These are phyloP conservation scores for Scrobipalpa costella DNA, from an alignment of 2,888 invertebrate genomes.

Conservation along the genomic window DNA sequence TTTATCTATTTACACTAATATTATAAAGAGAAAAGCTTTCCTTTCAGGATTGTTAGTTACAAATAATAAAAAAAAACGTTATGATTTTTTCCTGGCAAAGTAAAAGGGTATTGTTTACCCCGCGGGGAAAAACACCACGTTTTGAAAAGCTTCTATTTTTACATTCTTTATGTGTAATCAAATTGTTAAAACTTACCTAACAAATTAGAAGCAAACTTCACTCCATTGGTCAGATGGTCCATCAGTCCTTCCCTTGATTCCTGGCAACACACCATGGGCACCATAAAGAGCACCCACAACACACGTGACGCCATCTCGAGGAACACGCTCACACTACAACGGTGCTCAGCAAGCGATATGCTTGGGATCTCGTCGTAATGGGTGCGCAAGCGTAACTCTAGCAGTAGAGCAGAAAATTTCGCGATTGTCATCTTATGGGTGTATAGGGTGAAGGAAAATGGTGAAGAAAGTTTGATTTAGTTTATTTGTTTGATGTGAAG, in stretches of 20 bases:
- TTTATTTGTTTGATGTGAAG: neutral
- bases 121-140: too few species aligned
- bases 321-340: slow-evolving; percentile 49
- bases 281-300: slow-evolving; percentile 46
- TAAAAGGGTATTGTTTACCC: too few species aligned
- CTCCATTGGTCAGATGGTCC: slow-evolving; percentile 63
- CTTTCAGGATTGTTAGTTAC: too few species aligned
- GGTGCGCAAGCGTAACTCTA: slow-evolving; percentile 55
- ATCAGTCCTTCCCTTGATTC: slow-evolving; percentile 60
- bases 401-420: slow-evolving; percentile 63
- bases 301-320: slow-evolving; percentile 69
- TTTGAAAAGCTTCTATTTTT: too few species aligned
- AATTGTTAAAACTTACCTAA: too few species aligned
- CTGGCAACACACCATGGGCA: slow-evolving; percentile 48
- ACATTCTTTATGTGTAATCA: too few species aligned
- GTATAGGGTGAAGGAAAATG: slow-evolving; percentile 35
- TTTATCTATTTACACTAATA: too few species aligned
- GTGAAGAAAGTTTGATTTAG: slow-evolving; percentile 41
- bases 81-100: too few species aligned
- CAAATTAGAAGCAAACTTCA: slow-evolving; percentile 71
- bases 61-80: too few species aligned
- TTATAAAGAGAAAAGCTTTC: too few species aligned
- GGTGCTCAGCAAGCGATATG: slow-evolving; percentile 46
- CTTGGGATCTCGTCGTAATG: slow-evolving; percentile 61
- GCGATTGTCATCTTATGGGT: slow-evolving; percentile 34